Conservation (phyloP, 2,113 vertebrate genomes). For the Neofelis nebulosa region DNA sequence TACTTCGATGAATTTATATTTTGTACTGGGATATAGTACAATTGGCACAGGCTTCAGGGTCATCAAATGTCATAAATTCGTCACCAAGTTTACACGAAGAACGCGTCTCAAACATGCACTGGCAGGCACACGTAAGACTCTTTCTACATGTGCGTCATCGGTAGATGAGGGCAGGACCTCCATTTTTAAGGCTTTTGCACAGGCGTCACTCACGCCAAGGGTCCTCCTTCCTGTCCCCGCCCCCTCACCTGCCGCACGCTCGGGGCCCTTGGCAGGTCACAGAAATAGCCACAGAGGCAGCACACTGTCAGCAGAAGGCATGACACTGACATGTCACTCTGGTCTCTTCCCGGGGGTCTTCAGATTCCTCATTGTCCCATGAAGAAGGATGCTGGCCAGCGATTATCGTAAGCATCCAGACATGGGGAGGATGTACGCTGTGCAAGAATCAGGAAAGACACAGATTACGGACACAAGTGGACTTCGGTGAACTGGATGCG, state of each 20-base stretch:
- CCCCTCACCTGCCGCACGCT: accelerated
- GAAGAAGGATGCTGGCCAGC: background rate
- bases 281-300: accelerated
- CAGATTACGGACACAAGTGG: background rate
- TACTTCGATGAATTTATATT: background rate
- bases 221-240: background rate
- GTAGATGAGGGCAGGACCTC: background rate
- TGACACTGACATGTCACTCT: accelerated
- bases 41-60: background rate
- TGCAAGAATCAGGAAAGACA: background rate
- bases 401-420: background rate
- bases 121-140: background rate
- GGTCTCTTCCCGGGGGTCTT: background rate
- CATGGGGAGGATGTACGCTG: background rate
- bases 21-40: background rate
- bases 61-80: background rate
- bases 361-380: background rate
- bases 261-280: background rate
- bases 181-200: background rate
- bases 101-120: background rate
- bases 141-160: background rate
- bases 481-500: background rate
- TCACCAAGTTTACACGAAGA: background rate
- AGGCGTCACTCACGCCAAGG: background rate
- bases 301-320: background rate